Conservation (phyloP, 2,888 invertebrate genomes). For the Ennomos quercinarius region DNA sequence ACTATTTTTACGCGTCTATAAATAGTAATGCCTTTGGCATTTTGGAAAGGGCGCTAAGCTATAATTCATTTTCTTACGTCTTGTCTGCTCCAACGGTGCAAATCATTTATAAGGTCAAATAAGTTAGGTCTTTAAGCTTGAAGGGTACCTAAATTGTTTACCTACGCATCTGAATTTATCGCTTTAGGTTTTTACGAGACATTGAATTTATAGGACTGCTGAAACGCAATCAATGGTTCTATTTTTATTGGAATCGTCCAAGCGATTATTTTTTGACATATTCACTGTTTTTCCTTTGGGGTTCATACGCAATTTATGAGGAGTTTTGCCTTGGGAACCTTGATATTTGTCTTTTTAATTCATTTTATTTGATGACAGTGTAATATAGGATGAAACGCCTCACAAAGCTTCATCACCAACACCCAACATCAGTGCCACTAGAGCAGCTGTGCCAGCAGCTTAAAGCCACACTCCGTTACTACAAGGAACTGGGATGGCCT, state of each 20-base stretch:
- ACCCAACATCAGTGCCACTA: no score
- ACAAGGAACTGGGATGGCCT: no score
- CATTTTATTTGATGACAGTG: no score
- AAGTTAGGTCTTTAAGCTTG: slow-evolving; percentile 16
- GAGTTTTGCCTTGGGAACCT: no score
- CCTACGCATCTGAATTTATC: slow-evolving; percentile 10
- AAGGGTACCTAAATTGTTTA: slow-evolving; percentile 22
- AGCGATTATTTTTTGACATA: not conserved
- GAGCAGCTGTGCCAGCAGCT: no score
- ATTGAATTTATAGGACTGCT: slow-evolving; percentile 8
- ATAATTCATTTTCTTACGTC: slow-evolving; percentile 26
- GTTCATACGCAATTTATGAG: no score
- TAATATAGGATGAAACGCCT: no score
- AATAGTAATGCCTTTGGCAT: not conserved
- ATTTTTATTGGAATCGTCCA: not conserved
- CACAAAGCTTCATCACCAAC: no score
- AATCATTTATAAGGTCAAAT: slow-evolving; percentile 28
- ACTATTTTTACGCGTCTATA: no score
- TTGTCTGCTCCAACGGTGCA: slow-evolving; percentile 8
- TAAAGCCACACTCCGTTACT: no score
- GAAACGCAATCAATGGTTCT: not conserved
- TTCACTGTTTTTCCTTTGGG: no score
- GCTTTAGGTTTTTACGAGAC: slow-evolving; percentile 7
- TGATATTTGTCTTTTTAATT: no score
- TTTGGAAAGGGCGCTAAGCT: slow-evolving; percentile 1